These are phyloP conservation scores for Oryzias sinensis DNA, from an alignment of 2,797 vertebrate species.

Conservation along the genomic window DNA sequence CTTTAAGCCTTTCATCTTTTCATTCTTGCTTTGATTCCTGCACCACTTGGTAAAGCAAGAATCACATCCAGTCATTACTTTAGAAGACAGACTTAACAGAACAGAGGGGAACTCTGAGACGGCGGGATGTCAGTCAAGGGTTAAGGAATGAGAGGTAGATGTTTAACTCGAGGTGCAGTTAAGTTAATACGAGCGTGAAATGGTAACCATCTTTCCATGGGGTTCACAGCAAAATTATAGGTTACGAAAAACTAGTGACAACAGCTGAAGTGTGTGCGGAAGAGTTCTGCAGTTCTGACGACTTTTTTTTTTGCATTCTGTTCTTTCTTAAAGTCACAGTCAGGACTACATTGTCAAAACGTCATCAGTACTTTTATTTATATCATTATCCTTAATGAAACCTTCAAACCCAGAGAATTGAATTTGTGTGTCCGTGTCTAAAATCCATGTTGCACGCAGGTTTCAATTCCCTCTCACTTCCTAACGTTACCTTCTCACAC, in stretches of 20 bases:
- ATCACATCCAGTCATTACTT: conserved; percentile 33
- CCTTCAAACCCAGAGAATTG: conserved; percentile 16
- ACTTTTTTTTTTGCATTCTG: not conserved
- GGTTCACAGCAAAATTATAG: conserved; percentile 50
- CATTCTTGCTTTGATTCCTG: conserved; percentile 13
- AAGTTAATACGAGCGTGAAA: conserved; percentile 44
- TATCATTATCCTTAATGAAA: conserved; percentile 3
- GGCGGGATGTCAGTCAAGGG: conserved; percentile 35
- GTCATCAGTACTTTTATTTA: too few species aligned
- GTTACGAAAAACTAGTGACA: conserved; percentile 30
- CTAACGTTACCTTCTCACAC: conserved; percentile 13
- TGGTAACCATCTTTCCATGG: conserved; percentile 29
- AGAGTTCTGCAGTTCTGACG: too few species aligned
- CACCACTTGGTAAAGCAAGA: conserved; percentile 27
- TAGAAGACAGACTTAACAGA: conserved; percentile 6
- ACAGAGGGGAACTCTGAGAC: conserved; percentile 29
- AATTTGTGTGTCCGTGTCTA: conserved; percentile 24
- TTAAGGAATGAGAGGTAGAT: conserved; percentile 31
- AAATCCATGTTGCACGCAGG: conserved; percentile 25
- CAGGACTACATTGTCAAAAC: conserved; percentile 6
- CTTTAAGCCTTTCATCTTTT: conserved; percentile 31
- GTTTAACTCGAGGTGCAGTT: conserved; percentile 46
- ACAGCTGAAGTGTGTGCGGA: not conserved
- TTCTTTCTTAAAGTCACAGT: conserved; percentile 9
- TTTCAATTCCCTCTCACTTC: conserved; percentile 29